These are phyloP conservation scores for Notamacropus eugenii DNA, from an alignment of 2,797 vertebrate genomes.

Conservation along the genomic window DNA sequence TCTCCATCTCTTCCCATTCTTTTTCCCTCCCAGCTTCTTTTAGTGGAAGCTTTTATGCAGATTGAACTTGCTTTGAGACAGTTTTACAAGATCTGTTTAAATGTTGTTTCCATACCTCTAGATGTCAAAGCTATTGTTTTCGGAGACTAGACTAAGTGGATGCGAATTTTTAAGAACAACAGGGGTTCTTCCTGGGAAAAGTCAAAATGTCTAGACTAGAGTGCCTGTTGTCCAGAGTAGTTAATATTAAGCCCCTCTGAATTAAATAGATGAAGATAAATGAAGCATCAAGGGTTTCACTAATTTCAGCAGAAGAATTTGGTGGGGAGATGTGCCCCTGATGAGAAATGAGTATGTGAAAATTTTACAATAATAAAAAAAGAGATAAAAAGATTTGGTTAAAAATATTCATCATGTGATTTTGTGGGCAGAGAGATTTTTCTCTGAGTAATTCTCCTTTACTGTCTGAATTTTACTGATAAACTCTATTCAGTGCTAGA, in stretches of 20 bases:
- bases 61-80: constrained; percentile 28
- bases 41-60: constrained; percentile 15
- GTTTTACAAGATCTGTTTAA: constrained; percentile 10
- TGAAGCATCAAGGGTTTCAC: constrained; percentile 16
- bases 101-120: constrained; percentile 3
- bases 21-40: constrained; percentile 23
- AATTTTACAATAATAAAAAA: constrained; percentile 42
- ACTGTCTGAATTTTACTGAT: constrained; percentile 75
- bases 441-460: constrained; percentile 67
- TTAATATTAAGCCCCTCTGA: constrained; percentile 54
- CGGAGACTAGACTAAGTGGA: background rate
- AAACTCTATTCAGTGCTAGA: constrained; percentile 62
- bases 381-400: constrained; percentile 60
- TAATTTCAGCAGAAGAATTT: constrained; percentile 37
- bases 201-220: constrained; percentile 22
- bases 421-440: constrained; percentile 55
- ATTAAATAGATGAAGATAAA: constrained; percentile 55
- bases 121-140: constrained; percentile 14
- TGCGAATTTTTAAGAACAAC: background rate
- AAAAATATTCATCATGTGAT: constrained; percentile 39
- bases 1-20: background rate
- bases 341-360: constrained; percentile 35
- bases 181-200: background rate
- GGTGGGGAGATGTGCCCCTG: constrained; percentile 1
- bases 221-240: constrained; percentile 44